Base-by-base conservation (phyloP, 2,797 vertebrate genomes). In the Malacoraja senta region DNA sequence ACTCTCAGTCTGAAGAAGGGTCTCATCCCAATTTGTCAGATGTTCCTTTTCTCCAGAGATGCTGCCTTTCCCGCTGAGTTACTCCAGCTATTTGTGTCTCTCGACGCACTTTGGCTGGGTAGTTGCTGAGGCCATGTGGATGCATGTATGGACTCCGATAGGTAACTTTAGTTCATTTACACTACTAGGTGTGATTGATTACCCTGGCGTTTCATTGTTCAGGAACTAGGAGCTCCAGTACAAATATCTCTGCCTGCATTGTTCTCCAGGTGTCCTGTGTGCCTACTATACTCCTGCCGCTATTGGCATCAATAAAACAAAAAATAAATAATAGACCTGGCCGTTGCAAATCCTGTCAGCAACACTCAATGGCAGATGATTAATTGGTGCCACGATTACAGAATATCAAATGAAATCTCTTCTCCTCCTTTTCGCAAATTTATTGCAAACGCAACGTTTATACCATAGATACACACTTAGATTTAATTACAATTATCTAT, bases 371-470 rank as follows among this genome's bases (percentile, higher is more conserved):
- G 71, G 24, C 44, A 92, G 71, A 17, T 92, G 38, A 53, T 38
- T 76, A 76, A 92, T 53, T 6, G n/a, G 32, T 63, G 32, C 58
- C 4, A n/a, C 65, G 12, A 91, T 6, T 15, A 35, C 32, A 58
- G 71, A 92, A 53, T 53, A 92, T n/a, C 71, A n/a, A 58, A 44
- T 76, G 35, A 92, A 92, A 71, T 72, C 24, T 91, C 65, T 68
- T 19, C n/a, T 88, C 61, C 63, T 88, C 61, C 2, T 3, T 68
- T 68, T 88, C 19, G 8, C 15, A n/a, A 19, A 68, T 68, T 10
- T 68, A 88, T 88, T 88, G 19, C 61, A 68, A 65, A 44, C 35
- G 68, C 68, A n/a, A 32, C 68, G 17, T 65, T 88, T 9, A 61
- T 88, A 65, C 83, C 0, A 0, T 32, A 65, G 29, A 61, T 21